These are phyloP conservation scores for Tinea pellionella DNA, from an alignment of 2,888 invertebrate species.

Conservation along the genomic window DNA sequence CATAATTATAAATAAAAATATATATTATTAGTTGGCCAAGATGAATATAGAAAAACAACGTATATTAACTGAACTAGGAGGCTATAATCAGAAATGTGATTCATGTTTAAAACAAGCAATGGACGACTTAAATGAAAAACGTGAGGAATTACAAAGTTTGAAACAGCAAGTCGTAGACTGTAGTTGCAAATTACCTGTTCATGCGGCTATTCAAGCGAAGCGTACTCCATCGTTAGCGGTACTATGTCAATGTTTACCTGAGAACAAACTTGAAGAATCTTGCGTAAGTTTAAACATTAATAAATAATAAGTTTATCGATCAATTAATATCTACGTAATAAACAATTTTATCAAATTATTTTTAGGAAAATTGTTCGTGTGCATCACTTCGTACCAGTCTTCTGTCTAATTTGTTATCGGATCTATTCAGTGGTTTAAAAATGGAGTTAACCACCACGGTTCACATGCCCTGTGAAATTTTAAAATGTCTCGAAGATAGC, in stretches of 20 bases:
- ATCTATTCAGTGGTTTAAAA: constrained; percentile 48
- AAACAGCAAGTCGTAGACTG: constrained; percentile 41
- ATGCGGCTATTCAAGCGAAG: constrained; percentile 39
- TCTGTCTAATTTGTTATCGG: constrained; percentile 38
- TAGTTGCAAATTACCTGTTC: constrained; percentile 43
- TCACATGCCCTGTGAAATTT: constrained; percentile 49
- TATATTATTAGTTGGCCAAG: constrained; percentile 20
- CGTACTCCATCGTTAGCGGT: constrained; percentile 53
- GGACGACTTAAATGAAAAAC: constrained; percentile 8
- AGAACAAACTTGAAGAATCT: constrained; percentile 24
- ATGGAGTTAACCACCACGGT: constrained; percentile 33
- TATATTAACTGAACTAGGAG: constrained; percentile 6
- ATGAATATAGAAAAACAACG: constrained; percentile 18
- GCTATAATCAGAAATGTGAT: constrained; percentile 8
- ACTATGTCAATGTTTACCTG: constrained; percentile 42
- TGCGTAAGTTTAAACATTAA: not conserved
- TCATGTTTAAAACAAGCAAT: not conserved
- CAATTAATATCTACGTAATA: too few relatives aligned
- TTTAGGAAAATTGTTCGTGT: constrained; percentile 51
- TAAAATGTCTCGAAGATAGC: constrained; percentile 53
- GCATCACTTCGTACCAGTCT: constrained; percentile 43
- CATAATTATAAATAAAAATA: too few relatives aligned
- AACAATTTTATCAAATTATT: constrained; percentile 14
- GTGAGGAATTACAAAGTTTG: not conserved
- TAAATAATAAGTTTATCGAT: not conserved